Evolutionary conservation across 1,140 invertebrate species (phyloP).

Genomic region (Leptinotarsa texana): DNA sequence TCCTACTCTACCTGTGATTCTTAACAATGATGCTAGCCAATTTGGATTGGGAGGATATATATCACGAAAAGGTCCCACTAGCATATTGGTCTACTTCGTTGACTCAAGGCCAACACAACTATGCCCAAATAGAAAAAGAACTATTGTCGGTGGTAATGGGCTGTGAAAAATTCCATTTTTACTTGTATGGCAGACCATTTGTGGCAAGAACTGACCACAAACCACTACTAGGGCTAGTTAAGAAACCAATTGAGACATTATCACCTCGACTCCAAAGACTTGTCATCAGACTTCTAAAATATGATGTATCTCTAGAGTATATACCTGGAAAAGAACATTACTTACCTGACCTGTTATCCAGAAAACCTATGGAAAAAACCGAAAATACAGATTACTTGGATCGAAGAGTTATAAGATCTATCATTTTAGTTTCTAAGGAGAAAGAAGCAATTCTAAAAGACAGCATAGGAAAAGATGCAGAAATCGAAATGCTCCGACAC

Average conservation of each 20-base stretch:
- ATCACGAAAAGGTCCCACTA: conserved; percentile 52
- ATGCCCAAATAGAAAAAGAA: conserved; percentile 57
- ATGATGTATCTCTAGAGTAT: neutral
- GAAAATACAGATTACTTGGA: conserved; percentile 1
- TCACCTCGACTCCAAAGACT: conserved; percentile 22
- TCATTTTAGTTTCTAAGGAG: too few species aligned
- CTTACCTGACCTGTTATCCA: conserved; percentile 6
- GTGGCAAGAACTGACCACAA: conserved; percentile 55
- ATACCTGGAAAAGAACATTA: conserved; percentile 17
- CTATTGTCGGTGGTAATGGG: conserved; percentile 45
- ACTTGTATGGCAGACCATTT: conserved; percentile 41
- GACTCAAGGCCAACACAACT: conserved; percentile 49
- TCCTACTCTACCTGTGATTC: conserved; percentile 47
- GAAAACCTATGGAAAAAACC: neutral
- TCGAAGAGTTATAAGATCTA: neutral
- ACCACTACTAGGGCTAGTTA: conserved; percentile 48
- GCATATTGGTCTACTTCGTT: conserved; percentile 51
- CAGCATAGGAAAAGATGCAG: too few species aligned
- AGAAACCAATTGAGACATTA: conserved; percentile 46
- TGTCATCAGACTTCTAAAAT: conserved; percentile 7
- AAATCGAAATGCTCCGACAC: too few species aligned
- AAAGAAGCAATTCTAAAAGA: too few species aligned
- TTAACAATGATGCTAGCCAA: conserved; percentile 59
- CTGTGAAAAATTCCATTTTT: conserved; percentile 49
- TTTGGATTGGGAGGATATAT: conserved; percentile 56